These are phyloP conservation scores for Panzeria rudis DNA, from an alignment of 2,888 invertebrate species.

Conservation along the genomic window DNA sequence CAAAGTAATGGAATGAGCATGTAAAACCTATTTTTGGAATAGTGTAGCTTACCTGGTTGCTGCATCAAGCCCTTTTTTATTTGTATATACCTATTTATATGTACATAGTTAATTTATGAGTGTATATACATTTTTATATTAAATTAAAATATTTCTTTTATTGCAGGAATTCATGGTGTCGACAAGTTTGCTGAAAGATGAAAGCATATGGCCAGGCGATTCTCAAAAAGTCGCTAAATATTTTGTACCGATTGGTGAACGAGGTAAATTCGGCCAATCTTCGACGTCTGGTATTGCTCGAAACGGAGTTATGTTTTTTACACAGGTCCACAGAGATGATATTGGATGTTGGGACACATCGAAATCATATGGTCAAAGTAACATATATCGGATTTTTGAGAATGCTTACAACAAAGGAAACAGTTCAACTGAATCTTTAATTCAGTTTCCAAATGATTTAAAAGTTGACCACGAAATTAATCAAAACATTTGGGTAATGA, in stretches of 20 bases:
- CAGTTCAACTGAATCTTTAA: constrained; percentile 81
- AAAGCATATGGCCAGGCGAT: constrained; percentile 84
- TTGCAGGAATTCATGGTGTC: constrained; percentile 88
- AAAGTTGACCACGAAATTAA: constrained; percentile 88
- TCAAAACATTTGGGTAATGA: constrained; percentile 90
- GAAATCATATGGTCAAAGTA: constrained; percentile 88
- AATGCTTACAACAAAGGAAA: not conserved
- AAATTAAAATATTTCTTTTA: not conserved
- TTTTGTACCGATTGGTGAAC: constrained; percentile 82
- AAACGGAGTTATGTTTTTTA: constrained; percentile 90
- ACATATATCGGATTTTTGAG: constrained; percentile 84
- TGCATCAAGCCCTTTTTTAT: too few relatives aligned
- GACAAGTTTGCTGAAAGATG: constrained; percentile 87
- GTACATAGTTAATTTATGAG: not conserved
- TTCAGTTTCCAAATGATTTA: constrained; percentile 92
- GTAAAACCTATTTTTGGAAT: too few relatives aligned
- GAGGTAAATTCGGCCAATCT: constrained; percentile 86
- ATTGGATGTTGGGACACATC: constrained; percentile 92
- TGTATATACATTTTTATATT: not conserved
- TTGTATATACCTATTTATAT: not conserved
- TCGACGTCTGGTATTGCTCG: constrained; percentile 90
- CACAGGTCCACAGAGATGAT: constrained; percentile 90
- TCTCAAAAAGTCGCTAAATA: constrained; percentile 79
- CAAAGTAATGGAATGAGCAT: too few relatives aligned
- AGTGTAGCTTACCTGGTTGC: too few relatives aligned